Evolutionary conservation across 1,140 invertebrate genomes (phyloP).

Genomic region (Zeugodacus cucurbitae): DNA sequence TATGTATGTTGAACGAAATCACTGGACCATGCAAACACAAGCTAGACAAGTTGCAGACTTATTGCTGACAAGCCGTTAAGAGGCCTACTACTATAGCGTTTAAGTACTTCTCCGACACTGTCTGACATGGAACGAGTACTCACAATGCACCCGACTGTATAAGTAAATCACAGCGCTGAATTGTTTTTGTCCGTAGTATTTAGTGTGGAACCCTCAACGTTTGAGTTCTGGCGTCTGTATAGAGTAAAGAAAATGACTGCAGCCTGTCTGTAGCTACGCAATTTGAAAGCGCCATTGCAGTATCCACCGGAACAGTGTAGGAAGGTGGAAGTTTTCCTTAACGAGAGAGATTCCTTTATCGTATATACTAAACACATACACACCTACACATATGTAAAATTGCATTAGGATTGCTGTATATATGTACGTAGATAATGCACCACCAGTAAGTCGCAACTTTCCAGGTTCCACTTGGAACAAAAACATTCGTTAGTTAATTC

Average conservation of each 20-base stretch:
- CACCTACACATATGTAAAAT: not conserved
- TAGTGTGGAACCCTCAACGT: not conserved
- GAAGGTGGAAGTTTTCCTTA: not conserved
- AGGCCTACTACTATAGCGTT: not conserved
- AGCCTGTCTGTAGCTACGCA: not conserved
- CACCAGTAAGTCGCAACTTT: not conserved
- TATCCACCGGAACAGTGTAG: not conserved
- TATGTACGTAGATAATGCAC: not conserved
- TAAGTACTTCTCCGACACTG: not conserved
- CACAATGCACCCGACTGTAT: not conserved
- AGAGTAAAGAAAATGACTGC: not conserved
- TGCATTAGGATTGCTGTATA: not conserved
- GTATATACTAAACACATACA: not conserved
- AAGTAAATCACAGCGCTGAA: not conserved
- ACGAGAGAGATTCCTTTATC: not conserved
- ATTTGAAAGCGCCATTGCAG: not conserved
- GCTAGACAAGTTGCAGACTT: not conserved
- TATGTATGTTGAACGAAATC: not conserved
- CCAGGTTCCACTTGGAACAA: not conserved
- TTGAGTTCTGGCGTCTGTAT: slow-evolving; percentile 1
- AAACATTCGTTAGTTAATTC: not conserved
- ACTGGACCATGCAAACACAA: not conserved
- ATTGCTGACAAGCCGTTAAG: not conserved
- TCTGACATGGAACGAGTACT: not conserved
- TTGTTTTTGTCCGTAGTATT: not conserved